These are phyloP conservation scores for Orbicella faveolata DNA, from an alignment of 64 coral and sea anemone species.

Conservation along the genomic window DNA sequence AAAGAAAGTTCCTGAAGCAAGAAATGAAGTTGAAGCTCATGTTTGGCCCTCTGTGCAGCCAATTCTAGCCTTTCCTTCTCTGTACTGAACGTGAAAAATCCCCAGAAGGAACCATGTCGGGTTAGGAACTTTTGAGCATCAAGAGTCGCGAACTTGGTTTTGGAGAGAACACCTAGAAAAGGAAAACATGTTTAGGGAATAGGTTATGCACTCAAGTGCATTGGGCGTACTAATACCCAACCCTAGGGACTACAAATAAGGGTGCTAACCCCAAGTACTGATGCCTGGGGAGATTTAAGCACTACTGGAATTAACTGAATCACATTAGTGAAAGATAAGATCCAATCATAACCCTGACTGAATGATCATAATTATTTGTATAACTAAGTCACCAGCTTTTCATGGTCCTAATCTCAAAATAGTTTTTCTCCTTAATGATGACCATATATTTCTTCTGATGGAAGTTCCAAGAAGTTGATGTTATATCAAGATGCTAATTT, in stretches of 20 bases:
- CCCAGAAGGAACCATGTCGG: slow-evolving; percentile 30
- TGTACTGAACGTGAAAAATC: slow-evolving; percentile 14
- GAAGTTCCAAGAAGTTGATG: too few relatives aligned
- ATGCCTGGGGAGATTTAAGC: too few relatives aligned
- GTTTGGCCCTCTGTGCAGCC: slow-evolving; percentile 52
- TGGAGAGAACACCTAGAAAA: slow-evolving; percentile 34
- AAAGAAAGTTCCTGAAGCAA: slow-evolving; percentile 50
- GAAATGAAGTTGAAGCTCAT: slow-evolving; percentile 45
- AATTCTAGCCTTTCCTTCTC: slow-evolving; percentile 51
- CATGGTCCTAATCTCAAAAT: too few relatives aligned
- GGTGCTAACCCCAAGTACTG: not conserved
- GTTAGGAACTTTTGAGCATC: slow-evolving; percentile 44
- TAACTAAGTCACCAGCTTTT: too few relatives aligned
- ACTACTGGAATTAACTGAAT: too few relatives aligned
- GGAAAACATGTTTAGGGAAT: not conserved
- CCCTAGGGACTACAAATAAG: not conserved
- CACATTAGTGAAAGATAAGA: too few relatives aligned
- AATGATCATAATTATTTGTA: too few relatives aligned
- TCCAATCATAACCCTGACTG: too few relatives aligned
- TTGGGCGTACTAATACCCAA: not conserved
- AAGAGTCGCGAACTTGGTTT: slow-evolving; percentile 41
- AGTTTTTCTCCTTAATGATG: too few relatives aligned
- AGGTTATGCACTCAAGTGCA: too few relatives aligned
- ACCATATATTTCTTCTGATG: too few relatives aligned
- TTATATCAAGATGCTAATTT: too few relatives aligned